phyloP scores from a whole-genome alignment of 2,113 vertebrate species.

The Rhea americana region DNA sequence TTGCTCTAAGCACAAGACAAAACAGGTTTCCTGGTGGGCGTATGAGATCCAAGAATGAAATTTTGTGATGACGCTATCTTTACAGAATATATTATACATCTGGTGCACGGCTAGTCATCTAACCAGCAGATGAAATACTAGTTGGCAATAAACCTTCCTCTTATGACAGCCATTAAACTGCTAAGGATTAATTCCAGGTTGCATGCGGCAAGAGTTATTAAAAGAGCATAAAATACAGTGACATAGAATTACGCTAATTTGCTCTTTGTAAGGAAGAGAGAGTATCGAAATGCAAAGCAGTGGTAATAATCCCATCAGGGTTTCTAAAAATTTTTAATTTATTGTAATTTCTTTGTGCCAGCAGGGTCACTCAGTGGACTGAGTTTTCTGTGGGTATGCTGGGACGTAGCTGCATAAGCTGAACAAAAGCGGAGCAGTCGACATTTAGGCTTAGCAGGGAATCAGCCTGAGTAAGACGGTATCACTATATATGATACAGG shows the following conservation, averaged over 20 bases:
- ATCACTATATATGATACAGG: not conserved
- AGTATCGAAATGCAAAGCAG: not conserved
- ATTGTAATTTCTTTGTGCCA: not conserved
- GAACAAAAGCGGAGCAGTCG: not conserved
- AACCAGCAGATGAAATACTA: slow-evolving; percentile 53
- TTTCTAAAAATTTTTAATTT: not conserved
- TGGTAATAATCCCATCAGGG: not conserved
- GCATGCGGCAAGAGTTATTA: not conserved
- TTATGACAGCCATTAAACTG: slow-evolving; percentile 9
- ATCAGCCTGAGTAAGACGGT: not conserved
- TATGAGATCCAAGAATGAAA: slow-evolving; percentile 42
- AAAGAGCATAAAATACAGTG: slow-evolving; percentile 12
- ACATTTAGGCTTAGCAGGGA: not conserved
- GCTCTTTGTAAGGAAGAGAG: not conserved
- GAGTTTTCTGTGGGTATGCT: not conserved
- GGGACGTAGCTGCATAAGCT: not conserved
- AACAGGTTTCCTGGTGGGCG: slow-evolving; percentile 57
- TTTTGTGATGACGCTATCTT: slow-evolving; percentile 43
- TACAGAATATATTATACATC: slow-evolving; percentile 51
- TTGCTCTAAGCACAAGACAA: slow-evolving; percentile 17
- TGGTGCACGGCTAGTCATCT: slow-evolving; percentile 56
- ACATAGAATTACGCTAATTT: not conserved
- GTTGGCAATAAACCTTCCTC: slow-evolving; percentile 44
- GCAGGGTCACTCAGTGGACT: not conserved
- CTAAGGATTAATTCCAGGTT: slow-evolving; percentile 25